Evolutionary conservation across 2,797 vertebrate genomes (phyloP), one percentile per base, ranked within the genome.

Genomic region (Anolis apletophallus): DNA sequence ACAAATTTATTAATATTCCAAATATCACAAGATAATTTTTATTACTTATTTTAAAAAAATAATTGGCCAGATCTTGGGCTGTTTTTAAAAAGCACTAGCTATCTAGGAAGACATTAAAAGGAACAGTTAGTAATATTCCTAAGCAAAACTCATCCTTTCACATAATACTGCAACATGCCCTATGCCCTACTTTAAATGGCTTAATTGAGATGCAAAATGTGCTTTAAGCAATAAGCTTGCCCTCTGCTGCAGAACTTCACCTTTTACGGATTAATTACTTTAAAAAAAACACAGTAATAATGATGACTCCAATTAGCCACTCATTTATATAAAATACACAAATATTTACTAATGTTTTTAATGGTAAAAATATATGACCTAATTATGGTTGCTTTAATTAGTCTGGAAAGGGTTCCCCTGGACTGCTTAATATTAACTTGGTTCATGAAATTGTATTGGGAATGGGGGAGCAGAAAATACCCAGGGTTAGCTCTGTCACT

Each of bases 361-460:
- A 55, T 83, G 5, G 9, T 59, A 40, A 76, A 84, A 76, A n/a
- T 50, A 3, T 36, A 91, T 88, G 59, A 87, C 80, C 78, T 79
- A 77, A 80, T 21, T 85, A 79, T 68, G n/a, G 68, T 81, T 1
- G 40, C 67, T 46, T 54, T 16, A 13, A 34, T 36, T n/a, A 12
- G 61, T 85, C 72, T 57, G 83, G 57, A 0, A 13, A 71, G 59
- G 75, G 23, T 13, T 19, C 26, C 26, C 61, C 32, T 2, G 0
- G 0, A 85, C 87, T 86, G 8, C 17, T n/a, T 36, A 90, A 86
- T 81, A 80, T 68, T 74, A 77, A 83, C 0, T 67, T 85, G 40
- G 52, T 67, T 13, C 88, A 89, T 74, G 16, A 0, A 84, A 1
- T 3, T 40, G 32, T 32, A 67, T 26, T 46, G 46, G 46, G 23